A percentile compares a stretch with the other conserved stretches of the same genome.
These are phyloP conservation scores for Squalus acanthias DNA, from an alignment of 2,797 vertebrate species.

Conservation along the genomic window DNA sequence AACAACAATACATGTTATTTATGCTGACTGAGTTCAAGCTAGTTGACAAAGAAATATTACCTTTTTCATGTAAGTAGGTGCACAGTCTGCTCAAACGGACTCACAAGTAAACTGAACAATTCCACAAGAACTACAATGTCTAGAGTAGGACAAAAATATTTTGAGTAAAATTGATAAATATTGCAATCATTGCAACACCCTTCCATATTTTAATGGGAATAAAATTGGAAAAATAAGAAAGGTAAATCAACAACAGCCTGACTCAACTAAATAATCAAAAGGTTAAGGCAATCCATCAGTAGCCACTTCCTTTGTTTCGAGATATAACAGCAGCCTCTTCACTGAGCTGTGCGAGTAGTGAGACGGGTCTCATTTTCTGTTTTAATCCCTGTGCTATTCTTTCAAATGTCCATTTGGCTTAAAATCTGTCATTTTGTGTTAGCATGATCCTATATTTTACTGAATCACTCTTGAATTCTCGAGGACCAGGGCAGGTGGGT, in stretches of 20 bases:
- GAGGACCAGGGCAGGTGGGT: not conserved
- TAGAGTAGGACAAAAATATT: not conserved
- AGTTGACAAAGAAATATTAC: not conserved
- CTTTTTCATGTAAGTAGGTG: not conserved
- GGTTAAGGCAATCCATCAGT: not conserved
- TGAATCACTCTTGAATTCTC: not conserved
- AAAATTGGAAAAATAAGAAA: not conserved
- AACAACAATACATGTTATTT: not conserved
- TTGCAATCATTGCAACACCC: not conserved
- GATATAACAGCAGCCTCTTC: not conserved
- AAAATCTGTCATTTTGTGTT: not conserved
- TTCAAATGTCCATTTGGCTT: not conserved
- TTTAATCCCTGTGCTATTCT: not conserved
- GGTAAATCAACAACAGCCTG: not conserved
- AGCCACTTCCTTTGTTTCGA: not conserved
- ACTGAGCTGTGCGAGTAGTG: not conserved
- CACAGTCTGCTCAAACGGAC: not conserved
- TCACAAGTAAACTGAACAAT: not conserved
- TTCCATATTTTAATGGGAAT: not conserved
- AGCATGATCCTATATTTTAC: not conserved
- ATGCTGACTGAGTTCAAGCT: not conserved
- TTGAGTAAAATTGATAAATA: not conserved
- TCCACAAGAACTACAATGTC: not conserved
- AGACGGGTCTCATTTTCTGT: not conserved
- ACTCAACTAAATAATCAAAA: not conserved